A percentile compares a stretch with the other conserved stretches of the same genome.
These are phyloP conservation scores for Portevinia maculata DNA, from an alignment of 2,888 invertebrate species.

Conservation along the genomic window DNA sequence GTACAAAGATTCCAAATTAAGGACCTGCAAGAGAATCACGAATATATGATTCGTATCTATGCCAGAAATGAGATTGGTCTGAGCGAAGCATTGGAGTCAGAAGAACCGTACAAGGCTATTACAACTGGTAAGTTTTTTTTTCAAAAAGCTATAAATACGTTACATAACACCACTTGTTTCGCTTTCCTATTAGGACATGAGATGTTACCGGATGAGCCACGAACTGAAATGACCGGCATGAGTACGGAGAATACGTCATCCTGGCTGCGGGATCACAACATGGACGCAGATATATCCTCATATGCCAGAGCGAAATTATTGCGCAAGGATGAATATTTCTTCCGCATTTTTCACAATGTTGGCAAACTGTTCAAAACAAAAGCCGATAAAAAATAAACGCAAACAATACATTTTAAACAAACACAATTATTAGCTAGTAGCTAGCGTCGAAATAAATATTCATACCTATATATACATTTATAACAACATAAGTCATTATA, in stretches of 20 bases:
- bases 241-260: conserved; percentile 97
- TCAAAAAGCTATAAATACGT: no score
- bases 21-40: conserved; percentile 94
- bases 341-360: conserved; percentile 95
- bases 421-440: conserved; percentile 29
- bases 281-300: conserved; percentile 96
- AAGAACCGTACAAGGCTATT: conserved; percentile 93
- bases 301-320: conserved; percentile 94
- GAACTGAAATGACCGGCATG: conserved; percentile 92
- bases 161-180: no score
- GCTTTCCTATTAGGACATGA: conserved; percentile 78
- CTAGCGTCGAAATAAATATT: conserved; percentile 54
- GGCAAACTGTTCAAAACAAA: conserved; percentile 85
- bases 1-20: conserved; percentile 93
- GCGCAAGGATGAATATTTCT: conserved; percentile 96
- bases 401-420: conserved; percentile 11
- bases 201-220: conserved; percentile 85
- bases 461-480: conserved; percentile 12
- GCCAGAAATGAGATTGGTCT: conserved; percentile 95
- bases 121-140: conserved; percentile 88
- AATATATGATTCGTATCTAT: conserved; percentile 94
- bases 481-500: conserved; percentile 15
- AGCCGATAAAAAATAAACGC: conserved; percentile 3
- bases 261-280: conserved; percentile 96
- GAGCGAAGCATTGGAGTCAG: conserved; percentile 95